Conservation (phyloP, 2,888 invertebrate genomes). For the Ectobius pallidus region DNA sequence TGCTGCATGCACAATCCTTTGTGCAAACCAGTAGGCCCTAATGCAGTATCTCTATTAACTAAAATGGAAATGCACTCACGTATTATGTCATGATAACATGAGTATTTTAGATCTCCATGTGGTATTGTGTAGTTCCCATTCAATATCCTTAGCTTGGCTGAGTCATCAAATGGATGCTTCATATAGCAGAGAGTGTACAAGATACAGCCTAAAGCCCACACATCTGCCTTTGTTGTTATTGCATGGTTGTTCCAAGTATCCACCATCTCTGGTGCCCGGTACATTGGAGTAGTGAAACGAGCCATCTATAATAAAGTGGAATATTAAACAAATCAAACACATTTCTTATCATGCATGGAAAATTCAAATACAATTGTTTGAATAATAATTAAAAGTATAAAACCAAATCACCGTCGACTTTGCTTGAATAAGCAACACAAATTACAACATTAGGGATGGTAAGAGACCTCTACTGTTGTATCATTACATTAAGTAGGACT, state of each 20-base stretch:
- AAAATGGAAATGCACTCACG: no score
- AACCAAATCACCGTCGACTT: no score
- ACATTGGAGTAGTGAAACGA: conserved; percentile 89
- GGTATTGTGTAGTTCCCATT: conserved; percentile 94
- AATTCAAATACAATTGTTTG: no score
- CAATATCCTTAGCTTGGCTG: conserved; percentile 90
- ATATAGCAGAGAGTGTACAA: conserved; percentile 90
- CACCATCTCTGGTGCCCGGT: conserved; percentile 97
- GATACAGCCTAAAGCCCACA: conserved; percentile 98
- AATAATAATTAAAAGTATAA: no score
- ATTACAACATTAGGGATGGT: no score
- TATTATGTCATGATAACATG: conserved; percentile 77
- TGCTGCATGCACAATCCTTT: no score
- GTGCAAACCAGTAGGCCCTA: no score
- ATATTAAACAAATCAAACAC: background rate
- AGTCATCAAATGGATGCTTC: conserved; percentile 96
- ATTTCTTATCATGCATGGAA: no score
- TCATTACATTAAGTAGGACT: no score
- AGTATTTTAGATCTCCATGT: conserved; percentile 77
- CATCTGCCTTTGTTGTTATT: conserved; percentile 88
- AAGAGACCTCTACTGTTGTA: no score
- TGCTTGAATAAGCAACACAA: no score
- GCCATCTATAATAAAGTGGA: conserved; percentile 63
- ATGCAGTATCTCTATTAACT: no score
- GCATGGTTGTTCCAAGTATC: conserved; percentile 96